Evolutionary conservation across 1,140 invertebrate species (phyloP).

Genomic region (Charaxes varanes): DNA sequence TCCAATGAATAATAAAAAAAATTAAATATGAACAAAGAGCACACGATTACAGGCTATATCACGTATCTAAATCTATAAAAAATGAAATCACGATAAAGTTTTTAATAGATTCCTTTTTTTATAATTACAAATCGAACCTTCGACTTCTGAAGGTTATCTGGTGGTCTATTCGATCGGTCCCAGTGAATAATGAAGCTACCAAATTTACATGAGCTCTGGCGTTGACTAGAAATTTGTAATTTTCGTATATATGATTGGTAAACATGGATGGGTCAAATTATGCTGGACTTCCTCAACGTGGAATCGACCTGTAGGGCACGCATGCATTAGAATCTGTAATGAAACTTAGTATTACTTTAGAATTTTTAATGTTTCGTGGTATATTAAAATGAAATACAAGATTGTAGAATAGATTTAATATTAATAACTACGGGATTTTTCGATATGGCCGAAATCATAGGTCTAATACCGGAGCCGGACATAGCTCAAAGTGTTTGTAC

Average conservation of each 20-base stretch:
- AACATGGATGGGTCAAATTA: constrained; percentile 29
- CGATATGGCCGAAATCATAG: no score
- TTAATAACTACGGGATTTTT: no score
- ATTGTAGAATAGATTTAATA: constrained; percentile 1
- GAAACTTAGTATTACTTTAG: constrained; percentile 35
- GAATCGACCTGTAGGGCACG: constrained; percentile 50
- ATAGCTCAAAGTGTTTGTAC: no score
- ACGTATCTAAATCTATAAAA: not conserved
- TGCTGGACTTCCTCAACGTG: constrained; percentile 36
- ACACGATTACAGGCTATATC: not conserved
- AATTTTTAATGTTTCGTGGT: constrained; percentile 1
- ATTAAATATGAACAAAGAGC: no score
- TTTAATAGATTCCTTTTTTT: constrained; percentile 4
- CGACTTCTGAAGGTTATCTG: constrained; percentile 33
- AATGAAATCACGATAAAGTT: constrained; percentile 3
- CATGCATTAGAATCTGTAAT: constrained; percentile 68
- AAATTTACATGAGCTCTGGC: constrained; percentile 22
- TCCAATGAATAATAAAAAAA: no score
- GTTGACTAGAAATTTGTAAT: constrained; percentile 5
- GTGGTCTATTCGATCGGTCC: constrained; percentile 22
- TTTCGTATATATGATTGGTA: constrained; percentile 20
- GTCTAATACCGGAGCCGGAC: no score
- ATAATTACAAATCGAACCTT: constrained; percentile 20
- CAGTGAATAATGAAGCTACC: constrained; percentile 28
- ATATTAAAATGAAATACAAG: constrained; percentile 1